Base-by-base conservation (phyloP, 2,113 vertebrate species). In the Murina feae region DNA sequence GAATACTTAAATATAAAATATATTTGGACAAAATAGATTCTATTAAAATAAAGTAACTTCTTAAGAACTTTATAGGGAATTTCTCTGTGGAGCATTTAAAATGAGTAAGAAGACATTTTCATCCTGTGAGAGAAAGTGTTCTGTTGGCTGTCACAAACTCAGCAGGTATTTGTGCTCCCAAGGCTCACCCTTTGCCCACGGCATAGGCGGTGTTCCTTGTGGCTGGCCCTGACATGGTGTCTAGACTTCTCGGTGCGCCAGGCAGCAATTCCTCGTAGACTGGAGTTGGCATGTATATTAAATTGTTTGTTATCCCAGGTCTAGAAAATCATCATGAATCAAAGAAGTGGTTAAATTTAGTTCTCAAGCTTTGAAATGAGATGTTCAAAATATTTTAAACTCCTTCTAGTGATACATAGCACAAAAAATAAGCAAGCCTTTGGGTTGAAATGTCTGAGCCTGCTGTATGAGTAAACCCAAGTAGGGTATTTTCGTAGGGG, bases 41-140 rank as follows among this genome's bases (percentile, higher is more conserved):
- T 60, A 49, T 32, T 91, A 79, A 86, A 72, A 74, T 85, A 84
- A 82, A 58, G 53, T 8, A 20, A 11, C 37, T 68, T 89, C 53
- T 28, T 37, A 78, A 69, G 42, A 87, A 79, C 23, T 90, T 90
- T 49, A 76, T 81, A 47, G 23, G 28, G 32, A n/a, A 68, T 81
- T 79, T 94, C n/a, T 74, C 35, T 58, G 17, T 72, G 58, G 55
- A 39, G 0, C 14, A 58, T 89, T 93, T 93, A 86, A 81, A 92
- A 79, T 58, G 20, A 60, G 51, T 11, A 63, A 21, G 92, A 58
- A 51, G 13, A 47, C 28, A 4, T 53, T 86, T 91, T 88, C 75
- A 21, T 71, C 47, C 69, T 71, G 0, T 47, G 47, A 35, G 35
- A 71, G 21, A 69, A 55, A 44, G n/a, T 68, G 32, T 80, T 32